Evolutionary conservation across 2,888 invertebrate genomes (phyloP), one percentile per base, ranked within the genome.

Genomic region (Poecilobothrus nobilitatus): DNA sequence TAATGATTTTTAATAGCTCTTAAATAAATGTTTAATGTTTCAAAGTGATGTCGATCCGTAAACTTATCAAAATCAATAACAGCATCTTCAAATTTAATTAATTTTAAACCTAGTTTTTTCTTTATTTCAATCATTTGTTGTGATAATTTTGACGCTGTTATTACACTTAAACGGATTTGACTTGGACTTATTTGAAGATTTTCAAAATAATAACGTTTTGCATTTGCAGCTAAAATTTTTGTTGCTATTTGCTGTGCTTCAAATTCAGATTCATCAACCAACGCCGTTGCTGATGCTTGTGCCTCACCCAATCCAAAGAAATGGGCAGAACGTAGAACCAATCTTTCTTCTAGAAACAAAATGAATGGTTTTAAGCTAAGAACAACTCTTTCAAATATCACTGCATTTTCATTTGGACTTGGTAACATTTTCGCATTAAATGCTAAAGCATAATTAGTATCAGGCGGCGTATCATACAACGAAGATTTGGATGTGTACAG

Each of bases 41-140:
- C 97, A 82, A 97, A 97, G 68, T 91, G 91, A 84, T 97, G 94
- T 76, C 88, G 87, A 74, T 92, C 88, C 67, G 88, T 86, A 80
- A 95, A 97, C 1, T 94, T 91, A 79, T 95, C 91, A 73, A 99
- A 84, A 77, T 95, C 93, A 18, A 99, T 94, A 63, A 91, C 87
- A 18, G 97, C 98, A 81, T 98, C 96, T 83, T 98, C 98, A 83
- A 99, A 99, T 78, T 92, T 92, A 74, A 98, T 92, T 69, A 99
- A 84, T 64, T 93, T 94, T 64, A 97, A 84, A 1, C 94, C 94
- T 68, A 95, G 84, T 72, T 91, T 89, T 71, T 91, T 88, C 84
- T 97, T 97, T 68, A 97, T 88, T 71, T 85, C 85, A 71, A 88
- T 86, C 71, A 98, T 85, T 75, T 92, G 89, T 0, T 86, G 80